Conservation (phyloP, 2,888 invertebrate genomes). For the Andrena bucephala region DNA sequence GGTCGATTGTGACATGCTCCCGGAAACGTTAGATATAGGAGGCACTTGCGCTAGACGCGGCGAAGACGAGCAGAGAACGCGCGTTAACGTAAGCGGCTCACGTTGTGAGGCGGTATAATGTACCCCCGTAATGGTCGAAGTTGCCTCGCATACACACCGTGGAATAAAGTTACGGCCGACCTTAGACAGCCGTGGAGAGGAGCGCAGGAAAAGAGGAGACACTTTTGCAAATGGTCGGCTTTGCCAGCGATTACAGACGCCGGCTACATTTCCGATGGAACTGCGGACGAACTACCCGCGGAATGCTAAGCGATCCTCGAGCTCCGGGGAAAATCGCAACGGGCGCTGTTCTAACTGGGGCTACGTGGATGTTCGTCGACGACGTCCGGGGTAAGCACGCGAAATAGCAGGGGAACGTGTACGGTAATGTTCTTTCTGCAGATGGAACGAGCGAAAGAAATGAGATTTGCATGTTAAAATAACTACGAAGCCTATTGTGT, state of each 20-base stretch:
- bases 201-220: conserved; percentile 8
- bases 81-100: conserved; percentile 59
- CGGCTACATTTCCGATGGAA: conserved; percentile 36
- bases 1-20: background rate
- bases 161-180: conserved; percentile 58
- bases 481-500: too few relatives aligned
- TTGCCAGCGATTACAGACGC: conserved; percentile 40
- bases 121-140: conserved; percentile 55
- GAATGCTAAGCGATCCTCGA: conserved; percentile 20
- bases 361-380: background rate
- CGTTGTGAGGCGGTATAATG: conserved; percentile 61
- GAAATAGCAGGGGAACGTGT: background rate
- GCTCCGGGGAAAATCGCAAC: background rate
- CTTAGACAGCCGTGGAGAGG: conserved; percentile 13
- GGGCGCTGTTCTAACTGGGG: background rate
- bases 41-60: background rate
- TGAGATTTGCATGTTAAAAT: too few relatives aligned
- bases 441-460: too few relatives aligned
- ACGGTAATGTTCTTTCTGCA: background rate
- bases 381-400: background rate
- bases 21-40: background rate
- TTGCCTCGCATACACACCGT: conserved; percentile 44
- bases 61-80: conserved; percentile 18
- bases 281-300: conserved; percentile 2
- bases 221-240: conserved; percentile 59